phyloP scores from a whole-genome alignment of 2,113 vertebrate species.

The Pseudopipra pipra region DNA sequence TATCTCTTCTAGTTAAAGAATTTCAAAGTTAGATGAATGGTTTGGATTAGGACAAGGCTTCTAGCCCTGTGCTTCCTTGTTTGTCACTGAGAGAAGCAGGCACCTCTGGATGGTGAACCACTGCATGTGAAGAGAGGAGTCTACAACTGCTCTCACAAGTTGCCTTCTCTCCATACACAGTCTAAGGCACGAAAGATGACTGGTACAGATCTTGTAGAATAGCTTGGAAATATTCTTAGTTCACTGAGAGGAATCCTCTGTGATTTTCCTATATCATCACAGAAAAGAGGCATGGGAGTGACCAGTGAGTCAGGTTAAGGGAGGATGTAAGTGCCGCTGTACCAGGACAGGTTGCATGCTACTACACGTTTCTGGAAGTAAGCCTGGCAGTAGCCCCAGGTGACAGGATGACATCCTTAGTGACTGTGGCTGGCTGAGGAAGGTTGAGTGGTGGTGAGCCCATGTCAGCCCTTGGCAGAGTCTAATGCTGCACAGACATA shows the following conservation, averaged over 20 bases:
- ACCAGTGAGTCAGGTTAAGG: neutral
- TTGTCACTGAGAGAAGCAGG: neutral
- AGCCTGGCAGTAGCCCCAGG: neutral
- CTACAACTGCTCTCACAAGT: neutral
- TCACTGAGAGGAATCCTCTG: neutral
- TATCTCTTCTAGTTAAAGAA: neutral
- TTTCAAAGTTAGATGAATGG: neutral
- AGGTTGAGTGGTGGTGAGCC: neutral
- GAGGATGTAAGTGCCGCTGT: neutral
- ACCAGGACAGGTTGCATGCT: neutral
- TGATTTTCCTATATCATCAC: neutral
- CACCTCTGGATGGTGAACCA: neutral
- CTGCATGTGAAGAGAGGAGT: neutral
- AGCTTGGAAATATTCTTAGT: neutral
- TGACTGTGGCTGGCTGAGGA: neutral
- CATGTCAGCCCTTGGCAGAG: neutral
- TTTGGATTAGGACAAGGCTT: neutral
- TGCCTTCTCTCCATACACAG: neutral
- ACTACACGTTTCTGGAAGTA: rapidly evolving
- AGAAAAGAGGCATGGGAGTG: neutral
- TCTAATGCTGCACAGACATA: neutral
- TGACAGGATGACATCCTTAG: neutral
- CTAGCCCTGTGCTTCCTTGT: neutral
- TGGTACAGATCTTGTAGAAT: neutral
- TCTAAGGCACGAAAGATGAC: neutral